These are phyloP conservation scores for Pheosia gnoma DNA, from an alignment of 2,888 invertebrate genomes.

Conservation along the genomic window DNA sequence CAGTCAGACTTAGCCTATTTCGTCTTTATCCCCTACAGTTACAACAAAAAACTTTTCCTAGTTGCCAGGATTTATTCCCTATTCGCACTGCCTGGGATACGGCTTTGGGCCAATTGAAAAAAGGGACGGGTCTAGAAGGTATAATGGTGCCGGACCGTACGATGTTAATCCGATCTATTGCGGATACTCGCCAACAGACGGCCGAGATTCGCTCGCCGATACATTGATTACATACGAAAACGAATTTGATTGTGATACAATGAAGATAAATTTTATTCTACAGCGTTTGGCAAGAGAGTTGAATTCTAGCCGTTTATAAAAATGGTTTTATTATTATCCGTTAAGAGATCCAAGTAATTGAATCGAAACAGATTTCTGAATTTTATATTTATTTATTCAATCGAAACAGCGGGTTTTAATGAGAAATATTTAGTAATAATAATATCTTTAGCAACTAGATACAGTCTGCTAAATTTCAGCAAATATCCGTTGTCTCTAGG, in stretches of 20 bases:
- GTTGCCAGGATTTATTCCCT: slow-evolving; percentile 42
- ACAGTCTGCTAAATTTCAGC: too few relatives aligned
- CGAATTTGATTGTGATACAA: neutral
- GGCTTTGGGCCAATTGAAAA: slow-evolving; percentile 48
- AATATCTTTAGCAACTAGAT: too few relatives aligned
- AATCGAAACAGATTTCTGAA: too few relatives aligned
- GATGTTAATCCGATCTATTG: slow-evolving; percentile 53
- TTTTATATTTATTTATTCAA: too few relatives aligned
- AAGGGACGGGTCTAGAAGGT: slow-evolving; percentile 37
- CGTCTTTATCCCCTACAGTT: neutral
- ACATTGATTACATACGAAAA: neutral
- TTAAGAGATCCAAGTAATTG: too few relatives aligned
- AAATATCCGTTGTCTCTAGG: too few relatives aligned
- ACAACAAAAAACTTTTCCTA: slow-evolving; percentile 42
- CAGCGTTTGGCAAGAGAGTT: too few relatives aligned
- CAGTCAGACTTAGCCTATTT: neutral
- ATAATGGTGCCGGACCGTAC: slow-evolving; percentile 38
- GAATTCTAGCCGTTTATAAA: too few relatives aligned
- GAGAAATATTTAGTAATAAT: too few relatives aligned
- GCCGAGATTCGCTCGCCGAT: slow-evolving; percentile 10
- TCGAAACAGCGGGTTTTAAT: too few relatives aligned
- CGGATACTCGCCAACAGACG: slow-evolving; percentile 35
- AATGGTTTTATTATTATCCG: too few relatives aligned
- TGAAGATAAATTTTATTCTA: neutral
- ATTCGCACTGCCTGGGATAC: slow-evolving; percentile 35